phyloP scores from a whole-genome alignment of 2,113 vertebrate genomes.

The Rissa tridactyla region DNA sequence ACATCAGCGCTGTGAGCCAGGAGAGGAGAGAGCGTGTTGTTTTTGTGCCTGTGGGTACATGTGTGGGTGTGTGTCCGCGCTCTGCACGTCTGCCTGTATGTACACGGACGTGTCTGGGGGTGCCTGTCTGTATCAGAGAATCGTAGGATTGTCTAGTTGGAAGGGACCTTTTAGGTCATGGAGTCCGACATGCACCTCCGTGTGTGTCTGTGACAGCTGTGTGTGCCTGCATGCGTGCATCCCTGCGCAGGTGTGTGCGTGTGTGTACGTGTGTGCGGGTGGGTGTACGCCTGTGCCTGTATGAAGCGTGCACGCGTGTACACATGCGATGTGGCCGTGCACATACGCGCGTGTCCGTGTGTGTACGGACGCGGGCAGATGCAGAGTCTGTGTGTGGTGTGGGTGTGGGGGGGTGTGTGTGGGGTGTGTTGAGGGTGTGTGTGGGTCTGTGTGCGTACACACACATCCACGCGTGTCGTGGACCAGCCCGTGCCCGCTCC shows the following conservation, averaged over 20 bases:
- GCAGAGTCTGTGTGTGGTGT: background rate
- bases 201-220: background rate
- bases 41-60: fast-evolving
- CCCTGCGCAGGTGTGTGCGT: fast-evolving
- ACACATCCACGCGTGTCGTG: background rate
- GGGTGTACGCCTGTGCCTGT: fast-evolving
- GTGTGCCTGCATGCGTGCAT: fast-evolving
- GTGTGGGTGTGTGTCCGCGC: fast-evolving
- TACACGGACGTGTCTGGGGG: background rate
- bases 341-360: fast-evolving
- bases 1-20: background rate
- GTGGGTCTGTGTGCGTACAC: background rate
- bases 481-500: background rate
- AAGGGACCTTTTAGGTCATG: background rate
- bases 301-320: too few relatives aligned
- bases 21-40: too few relatives aligned
- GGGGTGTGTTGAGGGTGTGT: too few relatives aligned
- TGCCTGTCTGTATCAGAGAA: background rate
- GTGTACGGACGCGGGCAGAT: fast-evolving
- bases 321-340: fast-evolving
- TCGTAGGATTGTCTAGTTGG: background rate
- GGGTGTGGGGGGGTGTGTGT: background rate
- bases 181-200: background rate
- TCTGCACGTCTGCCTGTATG: background rate
- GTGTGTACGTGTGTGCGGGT: fast-evolving